Conservation (phyloP, 2,888 invertebrate genomes). For the Acleris emargana region DNA sequence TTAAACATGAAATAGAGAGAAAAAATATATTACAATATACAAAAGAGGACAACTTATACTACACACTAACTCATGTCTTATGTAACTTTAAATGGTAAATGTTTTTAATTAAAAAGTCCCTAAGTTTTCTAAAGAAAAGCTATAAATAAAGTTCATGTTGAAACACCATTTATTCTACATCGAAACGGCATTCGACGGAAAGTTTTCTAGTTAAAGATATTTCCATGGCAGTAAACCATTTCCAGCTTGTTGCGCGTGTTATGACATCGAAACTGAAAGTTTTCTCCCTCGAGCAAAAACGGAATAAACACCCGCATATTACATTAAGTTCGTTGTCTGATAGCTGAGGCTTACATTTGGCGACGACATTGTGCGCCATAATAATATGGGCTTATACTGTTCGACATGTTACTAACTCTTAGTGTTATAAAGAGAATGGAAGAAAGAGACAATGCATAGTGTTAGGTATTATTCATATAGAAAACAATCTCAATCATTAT, state of each 20-base stretch:
- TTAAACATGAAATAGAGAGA: too few relatives aligned
- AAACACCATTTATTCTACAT: constrained; percentile 8
- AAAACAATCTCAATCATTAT: too few relatives aligned
- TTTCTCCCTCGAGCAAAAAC: constrained; percentile 9
- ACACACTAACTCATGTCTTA: too few relatives aligned
- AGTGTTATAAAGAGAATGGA: too few relatives aligned
- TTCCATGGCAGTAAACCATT: constrained; percentile 23
- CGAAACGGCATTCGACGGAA: constrained; percentile 5
- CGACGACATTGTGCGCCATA: too few relatives aligned
- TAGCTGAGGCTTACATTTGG: neutral
- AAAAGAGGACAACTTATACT: too few relatives aligned
- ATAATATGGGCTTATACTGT: too few relatives aligned
- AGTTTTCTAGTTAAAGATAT: constrained; percentile 23
- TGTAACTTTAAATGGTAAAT: too few relatives aligned
- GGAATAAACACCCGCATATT: constrained; percentile 18
- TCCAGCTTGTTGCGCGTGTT: constrained; percentile 30
- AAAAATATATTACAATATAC: too few relatives aligned
- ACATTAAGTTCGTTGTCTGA: neutral
- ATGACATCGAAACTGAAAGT: constrained; percentile 10
- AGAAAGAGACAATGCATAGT: too few relatives aligned
- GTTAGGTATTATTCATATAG: too few relatives aligned
- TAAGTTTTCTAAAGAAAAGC: neutral
- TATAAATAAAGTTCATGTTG: constrained; percentile 19
- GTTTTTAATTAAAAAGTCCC: neutral
- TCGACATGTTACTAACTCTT: too few relatives aligned